phyloP scores from a whole-genome alignment of 1,140 invertebrate genomes.

The Drusus annulatus region DNA sequence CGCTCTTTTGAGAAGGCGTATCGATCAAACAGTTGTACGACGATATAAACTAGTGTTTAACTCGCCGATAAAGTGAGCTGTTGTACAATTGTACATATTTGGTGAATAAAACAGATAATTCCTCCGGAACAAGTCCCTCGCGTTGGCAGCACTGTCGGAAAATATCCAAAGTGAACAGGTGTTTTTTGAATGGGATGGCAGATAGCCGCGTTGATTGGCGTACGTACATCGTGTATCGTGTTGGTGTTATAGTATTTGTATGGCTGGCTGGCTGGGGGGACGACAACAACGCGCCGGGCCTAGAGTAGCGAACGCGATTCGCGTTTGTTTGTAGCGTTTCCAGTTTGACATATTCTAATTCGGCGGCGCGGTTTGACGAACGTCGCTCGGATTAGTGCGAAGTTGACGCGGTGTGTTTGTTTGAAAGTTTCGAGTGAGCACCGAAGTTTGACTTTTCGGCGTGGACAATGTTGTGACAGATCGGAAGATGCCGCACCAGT shows the following conservation, averaged over 20 bases:
- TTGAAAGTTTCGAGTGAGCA: conserved; percentile 27
- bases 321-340: conserved; percentile 32
- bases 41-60: not conserved
- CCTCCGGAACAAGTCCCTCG: not conserved
- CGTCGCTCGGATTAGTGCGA: conserved; percentile 29
- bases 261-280: conserved; percentile 28
- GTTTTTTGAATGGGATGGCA: conserved; percentile 75
- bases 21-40: not conserved
- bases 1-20: not conserved
- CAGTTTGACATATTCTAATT: conserved; percentile 24
- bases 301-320: conserved; percentile 20
- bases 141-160: conserved; percentile 76
- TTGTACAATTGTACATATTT: not conserved
- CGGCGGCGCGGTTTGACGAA: not conserved
- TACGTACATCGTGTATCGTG: conserved; percentile 30
- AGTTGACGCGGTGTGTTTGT: conserved; percentile 41
- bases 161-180: conserved; percentile 77
- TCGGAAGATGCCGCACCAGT: conserved; percentile 84
- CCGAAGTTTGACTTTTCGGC: conserved; percentile 36
- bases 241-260: conserved; percentile 43
- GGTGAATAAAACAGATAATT: conserved; percentile 29
- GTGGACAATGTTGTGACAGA: conserved; percentile 49
- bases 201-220: conserved; percentile 48
- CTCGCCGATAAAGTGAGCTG: conserved; percentile 3
- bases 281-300: conserved; percentile 37